Evolutionary conservation across 2,113 vertebrate species (phyloP).

Genomic region (Lampris megalopsis): DNA sequence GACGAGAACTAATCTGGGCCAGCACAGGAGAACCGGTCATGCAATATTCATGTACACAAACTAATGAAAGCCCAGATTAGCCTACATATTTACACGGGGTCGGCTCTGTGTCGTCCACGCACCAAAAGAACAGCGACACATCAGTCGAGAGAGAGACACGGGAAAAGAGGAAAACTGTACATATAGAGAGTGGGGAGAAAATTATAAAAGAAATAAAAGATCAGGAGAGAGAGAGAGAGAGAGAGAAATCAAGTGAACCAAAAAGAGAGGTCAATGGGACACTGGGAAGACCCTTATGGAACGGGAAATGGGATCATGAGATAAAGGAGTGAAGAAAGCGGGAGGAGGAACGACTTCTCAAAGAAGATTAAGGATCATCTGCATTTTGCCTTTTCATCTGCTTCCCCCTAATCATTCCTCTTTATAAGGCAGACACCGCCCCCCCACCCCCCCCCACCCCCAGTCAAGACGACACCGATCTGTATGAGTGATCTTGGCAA

Average conservation of each 20-base stretch:
- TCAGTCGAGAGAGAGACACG: not conserved
- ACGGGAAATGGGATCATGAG: conserved; percentile 74
- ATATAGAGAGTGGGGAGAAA: not conserved
- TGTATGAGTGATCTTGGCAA: conserved; percentile 79
- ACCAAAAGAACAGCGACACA: conserved; percentile 28
- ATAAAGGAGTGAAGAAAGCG: conserved; percentile 63
- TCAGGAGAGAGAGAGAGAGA: conserved; percentile 9
- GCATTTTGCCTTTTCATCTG: conserved; percentile 76
- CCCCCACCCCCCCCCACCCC: conserved; percentile 20
- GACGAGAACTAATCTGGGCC: conserved; percentile 63
- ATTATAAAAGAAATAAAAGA: not conserved
- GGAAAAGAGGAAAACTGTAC: not conserved
- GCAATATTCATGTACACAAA: conserved; percentile 80
- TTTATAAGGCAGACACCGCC: conserved; percentile 48
- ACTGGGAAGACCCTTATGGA: conserved; percentile 59
- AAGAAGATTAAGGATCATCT: conserved; percentile 80
- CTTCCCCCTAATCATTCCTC: conserved; percentile 58
- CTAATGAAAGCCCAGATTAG: conserved; percentile 76
- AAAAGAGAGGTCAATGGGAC: conserved; percentile 66
- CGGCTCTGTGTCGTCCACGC: conserved; percentile 41
- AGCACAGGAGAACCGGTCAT: conserved; percentile 63
- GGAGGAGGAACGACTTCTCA: conserved; percentile 67
- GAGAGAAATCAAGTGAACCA: conserved; percentile 40
- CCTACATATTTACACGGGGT: conserved; percentile 71
- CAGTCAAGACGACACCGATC: conserved; percentile 72